phyloP scores from a whole-genome alignment of 1,140 invertebrate species.

The Zaprionus taronus region DNA sequence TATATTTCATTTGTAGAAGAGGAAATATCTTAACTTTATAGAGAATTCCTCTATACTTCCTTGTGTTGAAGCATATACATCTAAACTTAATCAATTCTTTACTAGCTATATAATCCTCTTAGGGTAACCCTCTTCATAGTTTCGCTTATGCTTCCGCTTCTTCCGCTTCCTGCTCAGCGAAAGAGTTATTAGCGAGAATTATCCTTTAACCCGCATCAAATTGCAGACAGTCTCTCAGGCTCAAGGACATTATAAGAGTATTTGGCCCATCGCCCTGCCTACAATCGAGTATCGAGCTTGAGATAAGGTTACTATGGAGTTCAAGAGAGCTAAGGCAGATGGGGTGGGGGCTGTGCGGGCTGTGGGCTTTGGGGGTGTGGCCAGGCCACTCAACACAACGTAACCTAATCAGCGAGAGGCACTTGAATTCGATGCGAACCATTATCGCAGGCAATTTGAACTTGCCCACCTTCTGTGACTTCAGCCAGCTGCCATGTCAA shows the following conservation, averaged over 20 bases:
- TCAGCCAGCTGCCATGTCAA: slow-evolving; percentile 7
- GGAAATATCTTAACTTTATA: too few relatives aligned
- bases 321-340: background rate
- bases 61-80: too few relatives aligned
- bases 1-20: too few relatives aligned
- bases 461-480: background rate
- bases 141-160: background rate
- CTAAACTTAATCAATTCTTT: too few relatives aligned
- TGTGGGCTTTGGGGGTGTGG: background rate
- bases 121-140: background rate
- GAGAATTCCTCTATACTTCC: too few relatives aligned
- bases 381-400: slow-evolving; percentile 10
- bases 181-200: slow-evolving; percentile 3
- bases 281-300: background rate
- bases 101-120: background rate
- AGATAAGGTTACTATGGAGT: background rate
- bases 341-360: background rate
- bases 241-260: background rate
- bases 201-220: slow-evolving; percentile 7
- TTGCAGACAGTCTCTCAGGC: background rate
- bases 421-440: slow-evolving; percentile 22
- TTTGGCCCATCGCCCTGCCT: background rate
- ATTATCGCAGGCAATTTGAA: slow-evolving; percentile 21
- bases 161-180: background rate
- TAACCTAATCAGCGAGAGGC: slow-evolving; percentile 23